Conservation (phyloP, 2,113 vertebrate genomes). For the Typhlomys cinereus region DNA sequence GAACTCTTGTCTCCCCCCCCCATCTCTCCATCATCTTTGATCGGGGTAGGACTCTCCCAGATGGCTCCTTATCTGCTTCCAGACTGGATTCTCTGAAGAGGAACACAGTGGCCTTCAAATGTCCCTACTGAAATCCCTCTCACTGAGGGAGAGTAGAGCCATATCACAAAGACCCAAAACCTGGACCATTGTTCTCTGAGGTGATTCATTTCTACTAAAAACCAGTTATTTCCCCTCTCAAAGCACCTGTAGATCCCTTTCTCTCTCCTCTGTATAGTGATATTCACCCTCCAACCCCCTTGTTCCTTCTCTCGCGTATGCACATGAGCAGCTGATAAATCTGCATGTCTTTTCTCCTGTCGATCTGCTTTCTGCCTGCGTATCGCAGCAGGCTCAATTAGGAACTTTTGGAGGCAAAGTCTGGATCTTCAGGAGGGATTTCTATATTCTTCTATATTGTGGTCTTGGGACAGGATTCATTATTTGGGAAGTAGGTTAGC, state of each 20-base stretch:
- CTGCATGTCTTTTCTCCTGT: too few species aligned
- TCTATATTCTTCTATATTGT: neutral
- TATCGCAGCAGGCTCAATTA: neutral
- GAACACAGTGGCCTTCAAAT: neutral
- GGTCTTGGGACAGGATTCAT: neutral
- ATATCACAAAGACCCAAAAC: neutral
- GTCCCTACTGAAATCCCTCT: neutral
- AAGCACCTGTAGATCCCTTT: neutral
- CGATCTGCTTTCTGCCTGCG: neutral
- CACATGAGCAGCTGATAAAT: too few species aligned
- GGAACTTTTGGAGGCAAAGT: neutral
- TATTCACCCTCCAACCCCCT: neutral
- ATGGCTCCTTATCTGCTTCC: neutral
- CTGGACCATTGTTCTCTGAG: neutral
- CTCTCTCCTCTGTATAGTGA: neutral
- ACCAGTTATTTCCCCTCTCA: neutral
- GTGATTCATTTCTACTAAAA: neutral
- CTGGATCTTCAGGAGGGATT: neutral
- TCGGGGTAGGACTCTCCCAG: neutral
- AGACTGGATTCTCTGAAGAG: neutral
- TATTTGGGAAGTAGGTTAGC: neutral
- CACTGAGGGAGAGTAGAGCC: too few species aligned
- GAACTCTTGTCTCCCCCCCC: too few species aligned
- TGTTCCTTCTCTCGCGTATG: neutral
- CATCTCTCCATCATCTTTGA: too few species aligned